Base-by-base conservation (phyloP, 2,888 invertebrate genomes). In the Notodonta ziczac region DNA sequence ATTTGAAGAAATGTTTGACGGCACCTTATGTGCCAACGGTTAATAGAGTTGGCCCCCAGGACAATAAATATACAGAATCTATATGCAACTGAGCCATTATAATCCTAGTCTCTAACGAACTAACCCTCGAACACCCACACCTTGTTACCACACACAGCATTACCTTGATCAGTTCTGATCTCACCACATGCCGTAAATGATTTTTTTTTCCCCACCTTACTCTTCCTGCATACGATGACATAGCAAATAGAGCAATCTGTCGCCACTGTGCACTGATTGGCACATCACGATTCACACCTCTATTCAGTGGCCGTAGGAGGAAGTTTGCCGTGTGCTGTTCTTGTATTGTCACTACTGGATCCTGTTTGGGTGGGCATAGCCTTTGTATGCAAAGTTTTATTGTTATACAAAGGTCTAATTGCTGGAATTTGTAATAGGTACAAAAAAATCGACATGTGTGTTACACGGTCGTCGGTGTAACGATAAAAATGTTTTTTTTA, bases 151-250 rank as follows among this genome's bases (percentile, higher is more conserved):
- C 8, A 5, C 24, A 51, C 51, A 51, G n/a, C 60, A 62, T 51
- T 54, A 40, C 32, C 53, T 51, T 56, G 40, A 39, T 24, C 57
- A 60, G 56, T 56, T 66, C 60, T 67, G 65, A 72, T 63, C 64
- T 60, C 57, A 56, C 62, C 58, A 57, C 44, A 51, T 46, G 56
- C 55, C 53, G 51, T 57, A 68, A 66, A 67, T 69, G 62, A 62
- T 44, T 72, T 73, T 66, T 73, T 66, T 66, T 72, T 70, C 60
- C 9, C 52, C 59, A 64, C 66, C 58, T 61, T 57, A 57, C 68
- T 76, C 81, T 83, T 83, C 83, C 82, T 79, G 77, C 60, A 69
- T 35, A 66, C 65, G 63, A 81, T 80, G 77, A 80, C 72, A 76
- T 42, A 58, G 78, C 77, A 70, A 61, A 76, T 77, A 73, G 66